A percentile compares a stretch with the other conserved stretches of the same genome.
Evolutionary conservation across 2,888 invertebrate genomes (phyloP).

Genomic region (Cetonia aurata): DNA sequence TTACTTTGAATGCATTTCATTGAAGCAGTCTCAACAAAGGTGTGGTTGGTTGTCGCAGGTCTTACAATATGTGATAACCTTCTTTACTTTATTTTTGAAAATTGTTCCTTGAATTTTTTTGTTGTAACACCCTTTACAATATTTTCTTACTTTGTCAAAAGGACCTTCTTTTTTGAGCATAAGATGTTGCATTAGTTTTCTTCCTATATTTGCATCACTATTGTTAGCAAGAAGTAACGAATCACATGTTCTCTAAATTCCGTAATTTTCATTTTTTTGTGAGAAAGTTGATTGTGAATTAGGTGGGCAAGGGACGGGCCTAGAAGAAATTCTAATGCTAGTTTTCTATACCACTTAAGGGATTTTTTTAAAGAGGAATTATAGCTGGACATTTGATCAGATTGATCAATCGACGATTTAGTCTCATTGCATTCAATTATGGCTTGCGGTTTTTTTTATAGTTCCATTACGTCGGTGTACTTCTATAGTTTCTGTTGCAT

Average conservation of each 20-base stretch:
- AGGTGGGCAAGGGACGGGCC: slow-evolving; percentile 49
- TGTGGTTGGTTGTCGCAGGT: slow-evolving; percentile 32
- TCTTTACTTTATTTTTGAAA: slow-evolving; percentile 34
- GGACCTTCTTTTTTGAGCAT: background rate
- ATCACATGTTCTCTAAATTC: slow-evolving; percentile 32
- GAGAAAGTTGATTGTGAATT: no score
- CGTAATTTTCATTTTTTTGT: slow-evolving; percentile 12
- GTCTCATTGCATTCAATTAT: slow-evolving; percentile 49
- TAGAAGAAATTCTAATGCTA: slow-evolving; percentile 53
- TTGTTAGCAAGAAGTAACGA: no score
- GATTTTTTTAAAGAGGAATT: slow-evolving; percentile 46
- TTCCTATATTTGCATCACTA: background rate
- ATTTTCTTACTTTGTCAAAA: slow-evolving; percentile 10
- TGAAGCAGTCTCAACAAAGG: no score
- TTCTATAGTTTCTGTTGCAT: slow-evolving; percentile 29
- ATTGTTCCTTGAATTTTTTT: slow-evolving; percentile 12
- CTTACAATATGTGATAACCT: slow-evolving; percentile 35
- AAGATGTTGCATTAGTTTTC: background rate
- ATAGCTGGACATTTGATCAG: slow-evolving; percentile 48
- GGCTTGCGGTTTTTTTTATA: slow-evolving; percentile 43
- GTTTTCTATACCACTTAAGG: slow-evolving; percentile 49
- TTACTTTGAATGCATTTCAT: no score
- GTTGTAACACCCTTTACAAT: slow-evolving; percentile 31
- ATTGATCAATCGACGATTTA: slow-evolving; percentile 50
- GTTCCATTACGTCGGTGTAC: slow-evolving; percentile 26